Conservation (phyloP, 2,888 invertebrate species). For the Aromia moschata region DNA sequence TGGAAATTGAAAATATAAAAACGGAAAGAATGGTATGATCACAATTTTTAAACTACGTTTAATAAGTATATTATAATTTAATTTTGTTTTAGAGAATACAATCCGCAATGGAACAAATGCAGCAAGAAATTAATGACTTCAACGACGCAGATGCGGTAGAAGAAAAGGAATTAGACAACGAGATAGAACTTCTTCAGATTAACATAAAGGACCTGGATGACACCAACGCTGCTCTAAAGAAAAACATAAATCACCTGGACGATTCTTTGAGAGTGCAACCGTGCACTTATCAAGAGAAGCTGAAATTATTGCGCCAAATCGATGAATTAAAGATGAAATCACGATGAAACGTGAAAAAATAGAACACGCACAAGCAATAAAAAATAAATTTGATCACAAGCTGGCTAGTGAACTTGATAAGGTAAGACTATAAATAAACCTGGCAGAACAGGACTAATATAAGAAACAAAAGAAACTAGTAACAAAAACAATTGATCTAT, state of each 20-base stretch:
- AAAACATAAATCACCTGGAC: constrained; percentile 7
- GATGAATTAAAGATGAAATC: constrained; percentile 23
- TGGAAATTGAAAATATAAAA: constrained; percentile 9
- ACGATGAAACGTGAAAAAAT: constrained; percentile 24
- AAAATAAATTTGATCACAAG: constrained; percentile 24
- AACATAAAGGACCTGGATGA: constrained; percentile 17
- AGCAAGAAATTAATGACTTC: constrained; percentile 5
- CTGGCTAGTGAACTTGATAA: constrained; percentile 15
- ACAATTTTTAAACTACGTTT: no score
- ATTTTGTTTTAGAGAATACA: constrained; percentile 13
- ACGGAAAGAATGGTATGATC: constrained; percentile 22
- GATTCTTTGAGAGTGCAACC: constrained; percentile 23
- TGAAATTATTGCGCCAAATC: constrained; percentile 15
- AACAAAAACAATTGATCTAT: no score
- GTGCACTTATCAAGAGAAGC: constrained; percentile 29
- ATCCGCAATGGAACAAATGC: constrained; percentile 19
- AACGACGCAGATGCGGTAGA: constrained; percentile 13
- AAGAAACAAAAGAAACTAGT: no score
- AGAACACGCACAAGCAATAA: constrained; percentile 22
- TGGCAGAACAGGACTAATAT: no score
- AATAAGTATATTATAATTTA: no score
- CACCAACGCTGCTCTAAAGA: background rate
- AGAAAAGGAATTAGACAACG: constrained; percentile 18
- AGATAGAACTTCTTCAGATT: constrained; percentile 10
- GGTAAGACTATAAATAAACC: constrained; percentile 17